phyloP scores from a whole-genome alignment of 2,888 invertebrate genomes.

The Dicranocentrus wangi region DNA sequence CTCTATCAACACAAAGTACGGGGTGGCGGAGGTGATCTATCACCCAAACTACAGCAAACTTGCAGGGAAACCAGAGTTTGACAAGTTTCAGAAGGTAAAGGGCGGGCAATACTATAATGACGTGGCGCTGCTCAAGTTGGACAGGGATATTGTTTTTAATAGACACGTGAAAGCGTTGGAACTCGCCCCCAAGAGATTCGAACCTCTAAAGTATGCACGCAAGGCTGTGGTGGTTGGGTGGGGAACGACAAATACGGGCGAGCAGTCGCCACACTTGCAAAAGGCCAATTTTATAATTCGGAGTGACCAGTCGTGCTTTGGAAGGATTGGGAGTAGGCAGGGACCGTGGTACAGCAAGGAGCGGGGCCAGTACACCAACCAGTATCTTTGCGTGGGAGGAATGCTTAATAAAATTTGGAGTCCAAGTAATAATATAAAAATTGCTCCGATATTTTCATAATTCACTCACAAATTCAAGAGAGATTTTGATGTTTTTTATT shows the following conservation, averaged over 20 bases:
- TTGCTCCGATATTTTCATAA: no score
- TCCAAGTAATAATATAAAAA: no score
- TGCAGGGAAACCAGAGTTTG: not conserved
- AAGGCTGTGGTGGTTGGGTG: conserved; percentile 41
- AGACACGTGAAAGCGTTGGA: not conserved
- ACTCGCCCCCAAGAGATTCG: conserved; percentile 23
- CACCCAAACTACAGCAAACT: not conserved
- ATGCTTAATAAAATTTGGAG: not conserved
- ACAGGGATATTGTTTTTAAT: not conserved
- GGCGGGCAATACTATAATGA: conserved; percentile 10
- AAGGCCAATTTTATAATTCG: conserved; percentile 38
- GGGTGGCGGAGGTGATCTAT: not conserved
- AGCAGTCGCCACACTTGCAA: conserved; percentile 22
- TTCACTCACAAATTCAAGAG: no score
- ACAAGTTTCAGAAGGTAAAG: not conserved
- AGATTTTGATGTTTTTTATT: no score
- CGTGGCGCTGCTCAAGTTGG: conserved; percentile 10
- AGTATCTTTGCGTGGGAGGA: conserved; percentile 47
- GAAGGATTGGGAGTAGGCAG: no score
- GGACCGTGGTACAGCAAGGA: not conserved
- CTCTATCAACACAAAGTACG: not conserved
- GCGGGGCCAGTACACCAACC: not conserved
- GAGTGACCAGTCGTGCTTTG: conserved; percentile 7
- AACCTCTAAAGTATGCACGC: conserved; percentile 31
- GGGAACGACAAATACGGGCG: conserved; percentile 42